Evolutionary conservation across 2,797 vertebrate species (phyloP).

Genomic region (Aplochiton taeniatus): DNA sequence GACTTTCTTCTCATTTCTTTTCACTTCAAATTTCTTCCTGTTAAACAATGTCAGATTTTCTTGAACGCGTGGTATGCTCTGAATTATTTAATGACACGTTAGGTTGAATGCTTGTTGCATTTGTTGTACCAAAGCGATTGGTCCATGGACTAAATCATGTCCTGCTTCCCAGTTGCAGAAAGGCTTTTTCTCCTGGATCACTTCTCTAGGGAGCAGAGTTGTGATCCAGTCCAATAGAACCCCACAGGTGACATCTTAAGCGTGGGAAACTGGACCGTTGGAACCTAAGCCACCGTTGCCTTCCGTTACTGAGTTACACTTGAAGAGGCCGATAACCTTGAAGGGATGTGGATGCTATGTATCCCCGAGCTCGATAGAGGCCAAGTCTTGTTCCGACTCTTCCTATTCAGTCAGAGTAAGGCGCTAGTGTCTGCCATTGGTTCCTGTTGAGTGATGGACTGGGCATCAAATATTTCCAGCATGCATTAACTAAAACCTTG

Average conservation of each 20-base stretch:
- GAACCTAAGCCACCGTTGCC: conserved; percentile 76
- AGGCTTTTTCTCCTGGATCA: not conserved
- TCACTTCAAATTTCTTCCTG: conserved; percentile 14
- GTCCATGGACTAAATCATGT: conserved; percentile 39
- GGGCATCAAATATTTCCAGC: conserved; percentile 19
- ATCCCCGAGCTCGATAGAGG: not conserved
- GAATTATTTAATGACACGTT: not conserved
- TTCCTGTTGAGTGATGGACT: conserved; percentile 4
- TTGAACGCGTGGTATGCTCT: conserved; percentile 1
- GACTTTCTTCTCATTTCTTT: conserved; percentile 30
- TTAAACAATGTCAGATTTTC: not conserved
- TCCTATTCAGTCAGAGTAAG: not conserved
- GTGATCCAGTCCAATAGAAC: not conserved
- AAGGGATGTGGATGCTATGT: not conserved
- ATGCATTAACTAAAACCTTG: conserved; percentile 5
- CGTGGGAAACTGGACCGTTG: conserved; percentile 51
- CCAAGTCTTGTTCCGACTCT: conserved; percentile 6
- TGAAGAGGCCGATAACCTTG: conserved; percentile 57
- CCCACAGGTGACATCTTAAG: conserved; percentile 28
- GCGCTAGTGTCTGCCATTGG: not conserved
- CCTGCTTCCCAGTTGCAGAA: not conserved
- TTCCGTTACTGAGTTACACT: conserved; percentile 72
- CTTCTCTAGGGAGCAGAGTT: not conserved
- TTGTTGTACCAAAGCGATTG: conserved; percentile 68
- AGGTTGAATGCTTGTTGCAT: conserved; percentile 31